Conservation (phyloP, 2,888 invertebrate genomes). For the Trissolcus japonicus region DNA sequence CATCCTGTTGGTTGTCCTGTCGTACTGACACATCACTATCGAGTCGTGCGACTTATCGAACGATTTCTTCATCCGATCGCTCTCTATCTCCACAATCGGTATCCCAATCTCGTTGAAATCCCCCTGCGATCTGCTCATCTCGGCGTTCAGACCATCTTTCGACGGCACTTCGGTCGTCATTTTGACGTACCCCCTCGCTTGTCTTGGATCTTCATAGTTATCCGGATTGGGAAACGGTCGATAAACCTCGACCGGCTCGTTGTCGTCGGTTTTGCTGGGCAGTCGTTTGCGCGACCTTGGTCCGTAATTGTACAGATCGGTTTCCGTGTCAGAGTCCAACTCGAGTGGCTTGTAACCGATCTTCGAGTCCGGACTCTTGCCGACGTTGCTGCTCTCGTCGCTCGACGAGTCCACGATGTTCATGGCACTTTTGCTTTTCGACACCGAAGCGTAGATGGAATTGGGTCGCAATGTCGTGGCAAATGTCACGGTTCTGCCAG, state of each 20-base stretch:
- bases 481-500: slow-evolving; percentile 52
- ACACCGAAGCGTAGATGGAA: slow-evolving; percentile 42
- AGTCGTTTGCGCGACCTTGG: slow-evolving; percentile 65
- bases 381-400: slow-evolving; percentile 63
- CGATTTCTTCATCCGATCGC: slow-evolving; percentile 28
- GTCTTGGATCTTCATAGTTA: slow-evolving; percentile 64
- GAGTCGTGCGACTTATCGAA: slow-evolving; percentile 36
- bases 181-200: slow-evolving; percentile 35
- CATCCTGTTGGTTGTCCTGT: slow-evolving; percentile 57
- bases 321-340: slow-evolving; percentile 72
- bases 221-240: slow-evolving; percentile 68
- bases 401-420: slow-evolving; percentile 67
- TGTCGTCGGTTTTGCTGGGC: slow-evolving; percentile 61
- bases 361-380: slow-evolving; percentile 59
- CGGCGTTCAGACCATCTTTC: slow-evolving; percentile 36
- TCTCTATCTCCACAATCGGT: slow-evolving; percentile 62
- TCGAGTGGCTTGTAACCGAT: slow-evolving; percentile 70
- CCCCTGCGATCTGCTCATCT: slow-evolving; percentile 62
- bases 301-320: slow-evolving; percentile 63
- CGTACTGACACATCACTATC: slow-evolving; percentile 46
- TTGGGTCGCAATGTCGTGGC: slow-evolving; percentile 26
- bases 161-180: slow-evolving; percentile 41
- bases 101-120: slow-evolving; percentile 74
- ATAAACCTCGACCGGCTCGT: slow-evolving; percentile 27
- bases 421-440: slow-evolving; percentile 57